Base-by-base conservation (phyloP, 2,113 vertebrate species). In the Tyrannus savana region DNA sequence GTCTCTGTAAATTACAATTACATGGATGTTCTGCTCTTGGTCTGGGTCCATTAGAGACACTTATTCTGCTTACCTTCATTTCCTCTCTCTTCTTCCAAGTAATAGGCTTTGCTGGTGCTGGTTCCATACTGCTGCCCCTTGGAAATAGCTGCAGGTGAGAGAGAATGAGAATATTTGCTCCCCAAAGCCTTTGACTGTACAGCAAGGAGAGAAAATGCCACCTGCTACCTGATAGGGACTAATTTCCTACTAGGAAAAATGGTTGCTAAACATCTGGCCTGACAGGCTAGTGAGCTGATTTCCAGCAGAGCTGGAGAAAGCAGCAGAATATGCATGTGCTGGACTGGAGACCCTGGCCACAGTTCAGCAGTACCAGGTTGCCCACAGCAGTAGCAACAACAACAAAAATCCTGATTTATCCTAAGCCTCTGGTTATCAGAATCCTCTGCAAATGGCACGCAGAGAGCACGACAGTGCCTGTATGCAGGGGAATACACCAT, bases 191-290 rank as follows among this genome's bases (percentile, higher is more conserved):
- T 77, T 86, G 56, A 72, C 76, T 68, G 14, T 78, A 81, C 30
- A 67, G 44, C n/a, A 84, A 86, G 86, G 53, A 85, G 41, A 90
- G 86, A 92, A 93, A 94, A 93, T 68, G 49, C 85, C 92, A 95
- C 90, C 93, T 94, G 90, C 85, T 78, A 95, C 83, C 85, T 93
- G 85, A 87, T 58, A 56, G 56, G 64, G 31, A 93, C 73, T 90
- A 41, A 96, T 95, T 96, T 93, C 79, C 82, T 78, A 41, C 76
- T 18, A 95, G 68, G 56, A 90, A 93, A 95, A 93, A 77, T 86
- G 64, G 60, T 87, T 92, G 85, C 82, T 95, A 74, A 96, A 96
- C 95, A 94, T 94, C 95, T 96, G 95, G 87, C 72, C 85, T 71
- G 68, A 77, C 83, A 92, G 84, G 19, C 58, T 60, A 85, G 71